Base-by-base conservation (phyloP, 2,797 vertebrate species). In the Polyboroides typus region DNA sequence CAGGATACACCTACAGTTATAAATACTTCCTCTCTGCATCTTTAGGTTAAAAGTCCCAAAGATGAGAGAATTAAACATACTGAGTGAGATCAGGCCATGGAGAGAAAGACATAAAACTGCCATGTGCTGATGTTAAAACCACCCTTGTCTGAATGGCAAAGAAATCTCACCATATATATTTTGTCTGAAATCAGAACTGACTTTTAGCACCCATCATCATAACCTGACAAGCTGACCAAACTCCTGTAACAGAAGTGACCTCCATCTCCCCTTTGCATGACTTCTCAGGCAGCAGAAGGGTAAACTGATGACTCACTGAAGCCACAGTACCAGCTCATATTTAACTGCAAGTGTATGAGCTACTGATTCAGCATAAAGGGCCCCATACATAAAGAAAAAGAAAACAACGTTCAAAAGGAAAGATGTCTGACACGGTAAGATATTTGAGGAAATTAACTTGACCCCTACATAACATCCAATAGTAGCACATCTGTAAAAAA, bases 361-460 rank as follows among this genome's bases (percentile, higher is more conserved):
- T 73, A 76, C 80, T 84, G 76, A 90, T 72, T 87, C 75, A 80
- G 80, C 68, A 93, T 73, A 72, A 74, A 96, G 53, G 25, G 53
- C 36, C 18, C 45, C 70, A 86, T 47, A 90, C 71, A 70, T 88
- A 58, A 60, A 73, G 67, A 34, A 71, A 96, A 86, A 89, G 74
- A 85, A 95, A 96, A 95, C 48, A 91, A 42, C 12, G 1, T 87
- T 94, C 72, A 84, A 66, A 94, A 87, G 70, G 53, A 86, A 71
- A 94, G 53, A 75, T 47, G 62, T 68, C 47, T 56, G 89, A 73
- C 59, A 52, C 0, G 3, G 86, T 93, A 72, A 91, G 55, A 75
- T 80, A 81, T 91, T 86, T 95, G 85, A 94, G 84, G 87, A 94
- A 90, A 95, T 91, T 92, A 89, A 90, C 60, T 71, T 94, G 60